phyloP scores from a whole-genome alignment of 1,140 invertebrate species.

The Drosophila littoralis region DNA sequence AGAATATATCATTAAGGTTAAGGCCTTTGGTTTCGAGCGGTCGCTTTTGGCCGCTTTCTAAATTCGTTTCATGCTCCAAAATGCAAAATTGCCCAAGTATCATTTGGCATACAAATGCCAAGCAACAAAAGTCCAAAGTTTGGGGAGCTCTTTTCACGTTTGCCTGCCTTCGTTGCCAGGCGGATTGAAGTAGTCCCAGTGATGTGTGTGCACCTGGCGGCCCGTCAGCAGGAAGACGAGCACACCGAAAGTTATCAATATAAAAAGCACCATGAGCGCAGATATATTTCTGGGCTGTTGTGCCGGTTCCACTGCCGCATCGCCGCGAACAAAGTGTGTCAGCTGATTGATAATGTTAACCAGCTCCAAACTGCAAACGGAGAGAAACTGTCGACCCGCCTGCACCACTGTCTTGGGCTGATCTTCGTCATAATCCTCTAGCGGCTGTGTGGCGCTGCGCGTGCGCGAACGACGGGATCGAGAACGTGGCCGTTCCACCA shows the following conservation, averaged over 20 bases:
- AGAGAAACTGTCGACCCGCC: constrained; percentile 87
- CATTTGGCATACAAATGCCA: constrained; percentile 23
- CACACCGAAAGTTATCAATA: constrained; percentile 90
- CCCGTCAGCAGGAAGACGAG: constrained; percentile 85
- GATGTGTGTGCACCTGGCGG: constrained; percentile 90
- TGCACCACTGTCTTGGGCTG: constrained; percentile 86
- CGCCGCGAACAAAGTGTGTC: constrained; percentile 87
- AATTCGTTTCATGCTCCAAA: constrained; percentile 79
- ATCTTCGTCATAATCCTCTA: constrained; percentile 69
- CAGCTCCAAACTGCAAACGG: constrained; percentile 87
- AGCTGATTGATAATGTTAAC: constrained; percentile 88
- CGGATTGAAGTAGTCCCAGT: constrained; percentile 94
- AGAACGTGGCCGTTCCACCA: constrained; percentile 78
- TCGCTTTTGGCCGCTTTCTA: constrained; percentile 61
- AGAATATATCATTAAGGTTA: constrained; percentile 67
- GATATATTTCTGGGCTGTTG: constrained; percentile 86
- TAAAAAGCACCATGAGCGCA: constrained; percentile 89
- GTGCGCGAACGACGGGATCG: constrained; percentile 77
- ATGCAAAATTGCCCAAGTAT: constrained; percentile 71
- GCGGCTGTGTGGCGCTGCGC: constrained; percentile 81
- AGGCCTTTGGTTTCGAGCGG: constrained; percentile 78
- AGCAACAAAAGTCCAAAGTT: constrained; percentile 28
- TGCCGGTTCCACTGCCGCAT: constrained; percentile 66
- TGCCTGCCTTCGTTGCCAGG: constrained; percentile 85
- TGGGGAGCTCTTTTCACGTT: constrained; percentile 53